Evolutionary conservation across 2,113 vertebrate genomes (phyloP).

Genomic region (Eolophus roseicapilla): DNA sequence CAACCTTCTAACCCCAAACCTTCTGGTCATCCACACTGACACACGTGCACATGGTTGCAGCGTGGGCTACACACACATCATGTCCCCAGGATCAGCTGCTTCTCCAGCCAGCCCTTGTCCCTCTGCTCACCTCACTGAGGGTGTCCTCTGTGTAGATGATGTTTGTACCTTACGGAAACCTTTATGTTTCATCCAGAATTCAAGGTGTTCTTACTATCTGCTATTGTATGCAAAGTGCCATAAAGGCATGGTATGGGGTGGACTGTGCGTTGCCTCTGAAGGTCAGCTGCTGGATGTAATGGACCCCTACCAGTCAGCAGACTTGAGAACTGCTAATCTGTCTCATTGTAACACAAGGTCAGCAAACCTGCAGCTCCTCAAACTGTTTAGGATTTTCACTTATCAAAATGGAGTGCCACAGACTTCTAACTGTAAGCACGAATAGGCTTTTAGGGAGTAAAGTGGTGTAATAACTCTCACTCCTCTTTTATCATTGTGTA

Average conservation of each 20-base stretch:
- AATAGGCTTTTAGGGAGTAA: neutral
- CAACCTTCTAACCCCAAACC: neutral
- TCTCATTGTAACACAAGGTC: neutral
- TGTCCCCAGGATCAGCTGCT: fast-evolving
- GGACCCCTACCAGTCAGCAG: neutral
- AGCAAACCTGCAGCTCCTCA: neutral
- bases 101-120: neutral
- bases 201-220: neutral
- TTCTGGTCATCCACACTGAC: neutral
- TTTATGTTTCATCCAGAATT: neutral
- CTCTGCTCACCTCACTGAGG: neutral
- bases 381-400: neutral
- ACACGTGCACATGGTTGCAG: fast-evolving
- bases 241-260: neutral
- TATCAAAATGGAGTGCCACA: neutral
- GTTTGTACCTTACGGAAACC: neutral
- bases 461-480: neutral
- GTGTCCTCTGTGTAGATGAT: neutral
- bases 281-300: neutral
- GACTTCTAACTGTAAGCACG: neutral
- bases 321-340: neutral
- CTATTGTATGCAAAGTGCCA: neutral
- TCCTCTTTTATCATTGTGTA: neutral
- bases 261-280: neutral
- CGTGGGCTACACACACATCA: fast-evolving